Evolutionary conservation across 2,888 invertebrate genomes (phyloP).

Genomic region (Limnephilus marmoratus): DNA sequence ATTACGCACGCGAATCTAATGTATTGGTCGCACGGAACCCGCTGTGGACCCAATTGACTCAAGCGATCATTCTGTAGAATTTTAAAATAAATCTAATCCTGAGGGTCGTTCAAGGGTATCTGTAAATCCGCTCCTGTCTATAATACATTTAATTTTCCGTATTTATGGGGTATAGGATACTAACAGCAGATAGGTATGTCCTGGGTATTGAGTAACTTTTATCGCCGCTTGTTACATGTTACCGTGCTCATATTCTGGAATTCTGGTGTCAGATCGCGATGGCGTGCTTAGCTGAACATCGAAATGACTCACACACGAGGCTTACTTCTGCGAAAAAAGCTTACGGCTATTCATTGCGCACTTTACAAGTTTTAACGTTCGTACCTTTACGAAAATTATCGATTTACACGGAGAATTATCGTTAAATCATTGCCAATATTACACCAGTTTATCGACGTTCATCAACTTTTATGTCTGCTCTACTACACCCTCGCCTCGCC

Average conservation of each 20-base stretch:
- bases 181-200: neutral
- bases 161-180: neutral
- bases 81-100: no score
- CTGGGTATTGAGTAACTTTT: neutral
- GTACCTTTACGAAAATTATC: neutral
- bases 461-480: neutral
- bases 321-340: neutral
- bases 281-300: neutral
- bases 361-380: neutral
- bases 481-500: neutral
- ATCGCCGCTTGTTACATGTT: neutral
- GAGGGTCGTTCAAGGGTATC: neutral
- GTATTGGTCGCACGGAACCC: no score
- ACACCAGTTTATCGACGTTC: neutral
- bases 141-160: neutral
- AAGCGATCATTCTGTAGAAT: no score
- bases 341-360: neutral
- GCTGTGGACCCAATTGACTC: no score
- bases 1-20: no score
- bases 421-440: neutral
- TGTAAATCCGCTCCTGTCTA: neutral
- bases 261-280: neutral
- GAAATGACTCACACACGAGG: neutral
- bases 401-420: neutral
- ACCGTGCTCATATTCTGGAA: neutral